phyloP scores from a whole-genome alignment of 2,888 invertebrate species.

The Chrysina gloriosa region DNA sequence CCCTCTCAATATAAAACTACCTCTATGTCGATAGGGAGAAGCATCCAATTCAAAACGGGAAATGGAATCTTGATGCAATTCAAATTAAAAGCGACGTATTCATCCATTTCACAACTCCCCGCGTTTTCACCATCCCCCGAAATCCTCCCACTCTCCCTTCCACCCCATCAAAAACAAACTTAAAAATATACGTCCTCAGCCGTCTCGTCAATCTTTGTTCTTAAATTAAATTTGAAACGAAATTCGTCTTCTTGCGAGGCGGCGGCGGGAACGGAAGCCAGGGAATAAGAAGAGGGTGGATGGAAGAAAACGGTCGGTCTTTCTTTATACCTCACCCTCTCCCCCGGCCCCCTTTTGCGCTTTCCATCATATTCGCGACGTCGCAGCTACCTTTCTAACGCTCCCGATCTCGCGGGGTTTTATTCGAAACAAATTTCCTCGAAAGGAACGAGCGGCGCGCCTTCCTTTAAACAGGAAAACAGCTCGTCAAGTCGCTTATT shows the following conservation, averaged over 20 bases:
- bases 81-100: no score
- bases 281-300: no score
- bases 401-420: neutral
- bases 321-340: neutral
- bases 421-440: neutral
- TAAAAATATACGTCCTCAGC: slow-evolving; percentile 3
- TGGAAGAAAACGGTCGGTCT: no score
- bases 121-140: no score
- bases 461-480: slow-evolving; percentile 18
- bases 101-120: no score
- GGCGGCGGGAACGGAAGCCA: neutral
- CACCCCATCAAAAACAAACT: no score
- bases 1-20: no score
- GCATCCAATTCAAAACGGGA: no score
- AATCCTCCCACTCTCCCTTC: no score
- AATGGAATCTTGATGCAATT: no score
- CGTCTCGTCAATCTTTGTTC: slow-evolving; percentile 3
- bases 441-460: neutral
- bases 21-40: no score
- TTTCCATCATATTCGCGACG: neutral
- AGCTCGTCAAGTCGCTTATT: slow-evolving; percentile 37
- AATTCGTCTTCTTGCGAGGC: no score
- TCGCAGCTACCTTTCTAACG: neutral
- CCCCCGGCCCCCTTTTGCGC: neutral
- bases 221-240: neutral